Evolutionary conservation across 37 sponge, comb jelly and placozoan species (phyloP), one percentile per base, ranked within the genome.

Genomic region (Beroe ovata): DNA sequence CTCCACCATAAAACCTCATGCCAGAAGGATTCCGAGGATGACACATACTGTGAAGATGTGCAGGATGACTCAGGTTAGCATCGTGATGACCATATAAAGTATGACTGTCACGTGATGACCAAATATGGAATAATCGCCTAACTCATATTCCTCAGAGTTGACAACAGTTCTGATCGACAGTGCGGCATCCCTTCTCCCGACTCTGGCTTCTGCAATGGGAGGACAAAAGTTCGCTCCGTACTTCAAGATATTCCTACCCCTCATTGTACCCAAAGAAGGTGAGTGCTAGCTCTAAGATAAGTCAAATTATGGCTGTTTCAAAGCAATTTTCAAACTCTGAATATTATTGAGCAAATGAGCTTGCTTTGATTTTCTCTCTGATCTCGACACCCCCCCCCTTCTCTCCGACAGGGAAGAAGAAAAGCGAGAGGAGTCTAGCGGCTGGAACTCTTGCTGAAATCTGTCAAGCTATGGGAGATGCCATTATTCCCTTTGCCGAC

Each of bases 201-300:
- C 84, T n/a, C 84, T 77, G 47, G 84, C 84, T 39, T 32, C 84
- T n/a, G 84, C 84, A 0, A 77, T 77, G 54, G 84, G 84, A 39
- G 84, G 84, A 77, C 54, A 39, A 28, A 37, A 36, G 84, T 77
- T 77, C 28, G 38, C 84, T 42, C 84, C 84, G 1, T 77, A 42
- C 84, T 77, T 42, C 84, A 77, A 77, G 28, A 77, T 36, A 20
- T 77, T 77, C 54, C 84, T 77, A 1, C 84, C 84, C 41, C 84
- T 77, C 28, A 39, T 77, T 4, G n/a, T 77, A 11, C 84, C 84
- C 1, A 77, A 77, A 30, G 69, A 66, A 66, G 69, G 69, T 66
- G 34, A 23, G 63, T 62, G 21, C 11, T 47, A n/a, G n/a, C n/a
- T n/a, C n/a, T n/a, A n/a, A n/a, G n/a, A n/a, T n/a, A n/a, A n/a